Base-by-base conservation (phyloP, 2,113 vertebrate genomes). In the Lathamus discolor region DNA sequence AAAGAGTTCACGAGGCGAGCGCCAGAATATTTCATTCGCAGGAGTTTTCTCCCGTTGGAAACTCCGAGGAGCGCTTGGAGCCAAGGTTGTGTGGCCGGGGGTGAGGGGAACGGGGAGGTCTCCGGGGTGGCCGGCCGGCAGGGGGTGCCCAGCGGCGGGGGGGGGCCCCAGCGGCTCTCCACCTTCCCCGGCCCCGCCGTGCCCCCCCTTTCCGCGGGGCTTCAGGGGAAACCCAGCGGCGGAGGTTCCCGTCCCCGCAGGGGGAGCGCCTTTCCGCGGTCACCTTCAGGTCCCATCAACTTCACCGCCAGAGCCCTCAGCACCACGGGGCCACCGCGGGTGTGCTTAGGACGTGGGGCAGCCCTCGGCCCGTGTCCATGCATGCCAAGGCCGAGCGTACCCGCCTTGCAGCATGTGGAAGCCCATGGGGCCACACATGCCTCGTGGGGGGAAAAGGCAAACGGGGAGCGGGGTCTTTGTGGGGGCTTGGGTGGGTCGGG, bases 21-120 rank as follows among this genome's bases (percentile, higher is more conserved):
- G 66, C 69, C 95, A 90, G 89, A 96, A 88, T 55, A 83, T 92
- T 67, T 44, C 13, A 24, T 93, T 97, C 80, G 91, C 93, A 83
- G 92, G 96, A 97, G 90, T 61, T 55, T 93, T 85, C 82, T 78
- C 87, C 63, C 41, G 81, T 48, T 72, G 87, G 93, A 92, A 97
- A 95, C 95, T 97, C 94, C 37, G 29, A 70, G 66, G 70, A 85
- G 79, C 25, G 22, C 81, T 73, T 24, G 79, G 76, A 82, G 48
- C 66, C 18, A 1, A 29, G 74, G 55, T 83, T 61, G 23, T 74
- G 88, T 29, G 33, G 61, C 31, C 63, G 25, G 8, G n/a, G 31
- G 14, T 2, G 64, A 22, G 55, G 19, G 19, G 31, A 33, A 20
- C 7, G 11, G 29, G 29, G 11, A 20, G 18, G 31, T 5, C 18